A percentile compares a stretch with the other conserved stretches of the same genome.
phyloP scores from a whole-genome alignment of 2,888 invertebrate genomes.

The Arrhopalites spinosus region DNA sequence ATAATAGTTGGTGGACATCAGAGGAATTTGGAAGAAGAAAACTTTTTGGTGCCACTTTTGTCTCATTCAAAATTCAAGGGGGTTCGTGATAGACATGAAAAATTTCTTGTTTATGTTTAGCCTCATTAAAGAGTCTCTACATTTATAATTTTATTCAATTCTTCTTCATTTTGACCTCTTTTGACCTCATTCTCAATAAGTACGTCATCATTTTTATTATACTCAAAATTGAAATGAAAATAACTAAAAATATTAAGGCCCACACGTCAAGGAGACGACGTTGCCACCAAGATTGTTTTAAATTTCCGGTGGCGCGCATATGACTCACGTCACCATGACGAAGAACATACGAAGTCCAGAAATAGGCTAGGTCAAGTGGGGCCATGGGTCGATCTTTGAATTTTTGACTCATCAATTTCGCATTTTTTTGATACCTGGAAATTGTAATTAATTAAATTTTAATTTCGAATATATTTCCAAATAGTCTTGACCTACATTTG shows the following conservation, averaged over 20 bases:
- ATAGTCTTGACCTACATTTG: neutral
- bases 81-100: too few species aligned
- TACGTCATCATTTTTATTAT: neutral
- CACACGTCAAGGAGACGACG: constrained; percentile 26
- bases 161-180: too few species aligned
- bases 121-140: too few species aligned
- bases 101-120: too few species aligned
- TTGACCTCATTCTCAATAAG: neutral
- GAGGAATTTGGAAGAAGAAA: too few species aligned
- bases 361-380: neutral
- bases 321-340: neutral
- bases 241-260: constrained; percentile 5
- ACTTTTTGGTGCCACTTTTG: too few species aligned
- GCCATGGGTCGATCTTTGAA: neutral
- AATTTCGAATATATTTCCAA: neutral
- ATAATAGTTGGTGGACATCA: too few species aligned
- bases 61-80: too few species aligned
- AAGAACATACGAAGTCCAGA: neutral
- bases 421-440: constrained; percentile 30
- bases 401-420: neutral
- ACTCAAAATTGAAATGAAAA: neutral
- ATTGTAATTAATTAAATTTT: neutral
- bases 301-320: neutral
- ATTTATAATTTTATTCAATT: too few species aligned
- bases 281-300: constrained; percentile 26